Conservation (phyloP, 2,888 invertebrate species). For the Idaea biselata region DNA sequence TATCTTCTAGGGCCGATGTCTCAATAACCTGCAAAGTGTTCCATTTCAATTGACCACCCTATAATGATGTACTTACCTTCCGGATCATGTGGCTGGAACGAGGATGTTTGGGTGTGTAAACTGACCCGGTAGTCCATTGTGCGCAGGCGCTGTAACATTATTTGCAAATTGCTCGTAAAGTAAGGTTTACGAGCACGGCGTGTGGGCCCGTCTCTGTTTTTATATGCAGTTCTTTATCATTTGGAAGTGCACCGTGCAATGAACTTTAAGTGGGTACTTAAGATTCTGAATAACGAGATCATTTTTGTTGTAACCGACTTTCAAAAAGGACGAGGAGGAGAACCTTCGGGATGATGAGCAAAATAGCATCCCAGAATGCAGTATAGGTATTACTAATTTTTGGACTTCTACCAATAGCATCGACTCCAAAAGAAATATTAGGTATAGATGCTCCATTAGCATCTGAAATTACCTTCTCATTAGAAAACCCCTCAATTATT, state of each 20-base stretch:
- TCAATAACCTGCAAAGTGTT: too few species aligned
- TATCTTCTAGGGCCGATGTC: too few species aligned
- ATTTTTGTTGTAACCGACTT: too few species aligned
- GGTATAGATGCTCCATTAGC: too few species aligned
- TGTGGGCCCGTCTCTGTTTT: conserved; percentile 4
- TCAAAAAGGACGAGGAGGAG: too few species aligned
- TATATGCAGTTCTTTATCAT: conserved; percentile 1
- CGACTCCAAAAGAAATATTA: too few species aligned
- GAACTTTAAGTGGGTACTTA: neutral
- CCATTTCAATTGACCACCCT: neutral
- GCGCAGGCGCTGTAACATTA: conserved; percentile 15
- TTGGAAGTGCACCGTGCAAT: neutral
- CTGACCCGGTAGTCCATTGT: conserved; percentile 10
- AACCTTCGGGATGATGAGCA: too few species aligned
- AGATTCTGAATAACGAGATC: neutral
- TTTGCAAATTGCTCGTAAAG: conserved; percentile 5
- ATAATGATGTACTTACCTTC: neutral
- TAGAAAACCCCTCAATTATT: too few species aligned
- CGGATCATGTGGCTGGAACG: conserved; percentile 6
- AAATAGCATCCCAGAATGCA: too few species aligned
- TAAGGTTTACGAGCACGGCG: conserved; percentile 6
- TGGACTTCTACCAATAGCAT: too few species aligned
- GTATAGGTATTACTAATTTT: too few species aligned
- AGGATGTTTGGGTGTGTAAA: conserved; percentile 11
- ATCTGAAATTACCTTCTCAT: too few species aligned